These are phyloP conservation scores for Notiomystis cincta DNA, from an alignment of 2,113 vertebrate species.

Conservation along the genomic window DNA sequence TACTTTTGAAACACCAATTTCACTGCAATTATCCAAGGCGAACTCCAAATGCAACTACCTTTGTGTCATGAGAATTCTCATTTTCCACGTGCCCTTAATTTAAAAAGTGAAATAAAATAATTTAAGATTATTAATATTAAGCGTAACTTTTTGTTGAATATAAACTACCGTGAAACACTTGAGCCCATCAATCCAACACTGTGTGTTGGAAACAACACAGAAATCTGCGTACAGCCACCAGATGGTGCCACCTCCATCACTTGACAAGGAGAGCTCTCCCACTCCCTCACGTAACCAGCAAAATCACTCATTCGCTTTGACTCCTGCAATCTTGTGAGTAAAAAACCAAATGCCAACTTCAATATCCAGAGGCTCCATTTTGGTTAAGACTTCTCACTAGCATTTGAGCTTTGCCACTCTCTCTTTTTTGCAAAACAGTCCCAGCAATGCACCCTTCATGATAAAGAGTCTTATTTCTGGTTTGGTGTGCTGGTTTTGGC, in stretches of 20 bases:
- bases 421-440: not conserved
- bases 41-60: not conserved
- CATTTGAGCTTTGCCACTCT: not conserved
- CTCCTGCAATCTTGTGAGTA: not conserved
- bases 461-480: not conserved
- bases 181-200: not conserved
- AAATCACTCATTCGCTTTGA: not conserved
- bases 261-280: not conserved
- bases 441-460: not conserved
- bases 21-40: not conserved
- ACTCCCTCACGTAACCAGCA: not conserved
- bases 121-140: not conserved
- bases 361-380: not conserved
- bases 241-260: not conserved
- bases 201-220: not conserved
- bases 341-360: not conserved
- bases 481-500: not conserved
- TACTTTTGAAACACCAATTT: not conserved
- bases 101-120: not conserved
- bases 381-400: not conserved
- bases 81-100: not conserved
- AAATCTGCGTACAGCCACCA: not conserved
- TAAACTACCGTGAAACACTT: not conserved
- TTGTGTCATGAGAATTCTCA: not conserved
- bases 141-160: not conserved